Evolutionary conservation across 2,888 invertebrate genomes (phyloP).

Genomic region (Hirtodrosophila trivittata): DNA sequence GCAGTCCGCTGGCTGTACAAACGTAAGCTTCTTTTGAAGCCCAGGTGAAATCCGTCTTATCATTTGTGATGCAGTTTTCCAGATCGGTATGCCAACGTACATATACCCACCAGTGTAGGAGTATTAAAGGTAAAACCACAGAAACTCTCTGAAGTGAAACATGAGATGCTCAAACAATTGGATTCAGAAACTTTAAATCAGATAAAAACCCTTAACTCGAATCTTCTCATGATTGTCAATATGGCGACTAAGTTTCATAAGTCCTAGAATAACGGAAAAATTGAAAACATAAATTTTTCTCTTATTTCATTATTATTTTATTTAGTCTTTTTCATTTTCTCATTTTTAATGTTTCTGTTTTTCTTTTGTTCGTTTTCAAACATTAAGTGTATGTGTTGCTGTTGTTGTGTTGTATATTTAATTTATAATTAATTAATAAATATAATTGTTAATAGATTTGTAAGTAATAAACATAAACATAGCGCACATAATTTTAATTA

Average conservation of each 20-base stretch:
- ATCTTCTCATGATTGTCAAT: constrained; percentile 79
- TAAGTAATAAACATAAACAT: constrained; percentile 66
- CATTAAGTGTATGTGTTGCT: constrained; percentile 56
- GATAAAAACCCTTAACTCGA: constrained; percentile 79
- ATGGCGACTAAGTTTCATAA: constrained; percentile 62
- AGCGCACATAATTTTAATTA: constrained; percentile 58
- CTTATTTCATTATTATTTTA: constrained; percentile 73
- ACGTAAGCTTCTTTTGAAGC: constrained; percentile 58
- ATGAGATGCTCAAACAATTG: constrained; percentile 74
- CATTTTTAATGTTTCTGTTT: constrained; percentile 59
- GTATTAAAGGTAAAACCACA: constrained; percentile 80
- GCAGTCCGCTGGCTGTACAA: constrained; percentile 81
- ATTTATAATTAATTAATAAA: constrained; percentile 73
- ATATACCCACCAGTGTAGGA: constrained; percentile 81
- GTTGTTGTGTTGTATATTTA: constrained; percentile 57
- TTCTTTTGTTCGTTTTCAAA: constrained; percentile 35
- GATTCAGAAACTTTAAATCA: constrained; percentile 76
- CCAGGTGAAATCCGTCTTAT: not conserved
- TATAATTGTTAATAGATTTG: constrained; percentile 62
- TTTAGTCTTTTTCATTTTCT: constrained; percentile 75
- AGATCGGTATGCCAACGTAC: constrained; percentile 77
- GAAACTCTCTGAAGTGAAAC: constrained; percentile 66
- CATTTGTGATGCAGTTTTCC: constrained; percentile 55
- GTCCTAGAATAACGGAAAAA: constrained; percentile 1
- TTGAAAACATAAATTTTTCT: not conserved